Base-by-base conservation (phyloP, 2,888 invertebrate genomes). In the Arge pagana region DNA sequence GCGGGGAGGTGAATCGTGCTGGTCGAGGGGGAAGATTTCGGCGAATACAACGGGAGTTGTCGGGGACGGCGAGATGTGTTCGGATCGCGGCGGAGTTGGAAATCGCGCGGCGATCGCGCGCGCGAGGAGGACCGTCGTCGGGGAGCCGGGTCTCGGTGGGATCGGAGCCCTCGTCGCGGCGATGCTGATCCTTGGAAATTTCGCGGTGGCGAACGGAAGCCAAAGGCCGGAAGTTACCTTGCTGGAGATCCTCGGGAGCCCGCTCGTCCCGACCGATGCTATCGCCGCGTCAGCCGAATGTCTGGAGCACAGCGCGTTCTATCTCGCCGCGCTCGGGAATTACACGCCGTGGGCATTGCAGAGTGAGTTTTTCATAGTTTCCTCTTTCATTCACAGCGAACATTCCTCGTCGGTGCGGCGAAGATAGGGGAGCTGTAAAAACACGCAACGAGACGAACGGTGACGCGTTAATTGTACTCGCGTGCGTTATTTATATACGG, bases 281-380 rank as follows among this genome's bases (percentile, higher is more conserved):
- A n/a, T n/a, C n/a, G n/a, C n/a, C n/a, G 67, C 64, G 0, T 66
- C 68, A 2, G 23, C 48, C 0, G 50, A 63, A 10, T 73, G 72
- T 26, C 53, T 62, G 5, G 58, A 54, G 18, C 67, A 70, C 50
- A 62, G 65, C 51, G 56, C 53, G 8, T 28, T 62, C 33, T 73
- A 71, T 43, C 55, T 65, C 7, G 49, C 53, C 30, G 66, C 61
- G 10, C 58, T 73, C 1, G 35, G 37, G 0, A 56, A 52, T 5
- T 73, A 71, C 45, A 54, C 60, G 30, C 67, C 70, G 0, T 73
- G 72, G 72, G 72, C 72, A 1, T 55, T 73, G 21, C 63, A 71
- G 50, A 72, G 72, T 73, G 52, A 65, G 72, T 66, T 4, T n/a
- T n/a, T n/a, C n/a, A n/a, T n/a, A n/a, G n/a, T n/a, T n/a, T n/a